A percentile compares a stretch with the other conserved stretches of the same genome.
These are phyloP conservation scores for Melanotaenia pygmaea DNA, from an alignment of 2,797 vertebrate genomes.

Conservation along the genomic window DNA sequence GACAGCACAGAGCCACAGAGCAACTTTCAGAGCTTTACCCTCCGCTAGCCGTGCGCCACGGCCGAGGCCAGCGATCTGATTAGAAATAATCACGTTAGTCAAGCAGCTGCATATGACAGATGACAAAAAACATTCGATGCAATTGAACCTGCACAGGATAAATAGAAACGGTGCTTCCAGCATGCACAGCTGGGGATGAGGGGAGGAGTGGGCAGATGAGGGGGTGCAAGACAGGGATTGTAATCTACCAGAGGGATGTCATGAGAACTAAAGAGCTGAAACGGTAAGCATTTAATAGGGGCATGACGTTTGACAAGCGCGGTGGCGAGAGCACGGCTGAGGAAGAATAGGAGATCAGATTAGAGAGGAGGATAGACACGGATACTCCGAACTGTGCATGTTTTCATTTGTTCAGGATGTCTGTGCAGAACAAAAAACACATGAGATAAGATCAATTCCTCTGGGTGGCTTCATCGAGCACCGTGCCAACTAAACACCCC, in stretches of 20 bases:
- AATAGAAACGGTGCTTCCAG: constrained; percentile 71
- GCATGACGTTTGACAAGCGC: constrained; percentile 67
- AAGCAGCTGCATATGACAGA: constrained; percentile 71
- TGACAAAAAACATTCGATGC: constrained; percentile 81
- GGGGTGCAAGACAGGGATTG: constrained; percentile 36
- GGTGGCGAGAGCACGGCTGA: constrained; percentile 37
- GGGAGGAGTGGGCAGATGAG: constrained; percentile 6
- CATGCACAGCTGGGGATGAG: constrained; percentile 20
- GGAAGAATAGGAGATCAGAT: constrained; percentile 67
- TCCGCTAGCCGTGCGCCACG: constrained; percentile 35
- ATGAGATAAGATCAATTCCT: constrained; percentile 58
- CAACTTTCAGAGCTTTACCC: constrained; percentile 24
- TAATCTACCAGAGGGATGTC: constrained; percentile 84
- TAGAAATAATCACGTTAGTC: constrained; percentile 75
- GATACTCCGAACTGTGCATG: constrained; percentile 41
- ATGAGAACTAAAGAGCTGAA: constrained; percentile 83
- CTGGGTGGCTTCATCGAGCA: constrained; percentile 26
- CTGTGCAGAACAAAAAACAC: constrained; percentile 33
- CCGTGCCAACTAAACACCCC: constrained; percentile 37
- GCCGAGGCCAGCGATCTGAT: constrained; percentile 72
- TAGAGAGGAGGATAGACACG: constrained; percentile 55
- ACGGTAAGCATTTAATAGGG: constrained; percentile 75
- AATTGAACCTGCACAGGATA: constrained; percentile 75
- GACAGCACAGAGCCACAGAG: neutral
- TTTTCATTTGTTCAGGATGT: constrained; percentile 65